A percentile compares a stretch with the other conserved stretches of the same genome.
Conservation (phyloP, 2,113 vertebrate genomes). For the Prietella phreatophila region DNA sequence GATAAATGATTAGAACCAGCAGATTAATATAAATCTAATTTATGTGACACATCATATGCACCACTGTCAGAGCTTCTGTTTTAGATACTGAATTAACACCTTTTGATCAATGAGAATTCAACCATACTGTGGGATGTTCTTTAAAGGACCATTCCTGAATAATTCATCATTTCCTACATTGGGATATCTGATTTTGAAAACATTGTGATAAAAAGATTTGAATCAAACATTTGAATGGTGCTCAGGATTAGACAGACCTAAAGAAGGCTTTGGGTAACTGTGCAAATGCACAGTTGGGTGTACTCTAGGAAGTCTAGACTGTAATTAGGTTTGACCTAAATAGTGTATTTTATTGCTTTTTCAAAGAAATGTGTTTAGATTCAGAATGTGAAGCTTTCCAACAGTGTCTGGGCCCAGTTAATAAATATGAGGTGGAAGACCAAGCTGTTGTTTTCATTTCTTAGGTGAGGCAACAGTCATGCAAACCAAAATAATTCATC, state of each 20-base stretch:
- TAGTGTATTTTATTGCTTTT: neutral
- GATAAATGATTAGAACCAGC: neutral
- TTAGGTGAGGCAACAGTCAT: neutral
- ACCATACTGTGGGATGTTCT: neutral
- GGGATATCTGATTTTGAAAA: neutral
- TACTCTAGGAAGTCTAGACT: constrained; percentile 65
- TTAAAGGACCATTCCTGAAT: neutral
- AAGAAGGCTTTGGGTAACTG: neutral
- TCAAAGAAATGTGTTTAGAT: neutral
- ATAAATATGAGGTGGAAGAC: constrained; percentile 41
- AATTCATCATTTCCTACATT: neutral
- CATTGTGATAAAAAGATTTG: neutral
- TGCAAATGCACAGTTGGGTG: constrained; percentile 37
- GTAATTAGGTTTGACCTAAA: constrained; percentile 58
- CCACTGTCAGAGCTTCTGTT: neutral
- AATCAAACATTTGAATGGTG: neutral
- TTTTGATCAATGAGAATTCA: neutral
- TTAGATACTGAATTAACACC: too few species aligned
- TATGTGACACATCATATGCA: neutral
- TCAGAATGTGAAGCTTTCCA: constrained; percentile 47
- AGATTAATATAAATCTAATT: neutral
- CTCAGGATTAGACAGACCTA: neutral
- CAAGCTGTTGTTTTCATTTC: neutral
- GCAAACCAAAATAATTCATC: constrained; percentile 65
- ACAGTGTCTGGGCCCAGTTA: constrained; percentile 52